Evolutionary conservation across 2,797 vertebrate genomes (phyloP), one percentile per base, ranked within the genome.

Genomic region (Platalea minor): DNA sequence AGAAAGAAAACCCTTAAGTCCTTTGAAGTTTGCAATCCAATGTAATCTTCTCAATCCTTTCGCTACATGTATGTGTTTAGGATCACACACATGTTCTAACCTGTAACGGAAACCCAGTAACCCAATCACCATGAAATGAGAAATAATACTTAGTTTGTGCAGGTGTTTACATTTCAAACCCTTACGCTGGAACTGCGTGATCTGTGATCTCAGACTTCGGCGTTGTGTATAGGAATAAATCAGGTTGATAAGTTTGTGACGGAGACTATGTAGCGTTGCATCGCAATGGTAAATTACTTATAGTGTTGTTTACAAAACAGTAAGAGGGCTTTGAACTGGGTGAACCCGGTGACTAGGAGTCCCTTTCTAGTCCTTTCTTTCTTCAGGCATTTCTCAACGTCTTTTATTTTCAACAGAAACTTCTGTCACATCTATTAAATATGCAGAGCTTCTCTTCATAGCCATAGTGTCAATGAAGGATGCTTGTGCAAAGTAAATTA

Each of bases 291-390:
- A 46, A 94, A 76, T 70, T 93, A 87, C 92, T 96, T 96, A 74
- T 53, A 57, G 81, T 53, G 77, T 69, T 94, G 93, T 92, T 96
- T 96, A 89, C 87, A 82, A 91, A 95, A 77, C 84, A 91, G 51
- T 45, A 41, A 74, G n/a, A 68, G 23, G 33, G 26, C 85, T 95
- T 87, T 85, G 81, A 88, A 87, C 95, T 28, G 65, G 24, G 31
- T 88, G 73, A 94, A 89, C 64, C 56, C 39, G n/a, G 51, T 31
- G 63, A 72, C 67, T 48, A 78, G 75, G 59, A 96, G 25, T 15
- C 75, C 53, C 65, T 75, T 91, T 89, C 91, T 69, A 89, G 51
- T 79, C 48, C 68, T 50, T 93, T 48, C 39, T 92, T 91, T 94
- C 79, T 70, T 17, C 31, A 78, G 85, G 54, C 68, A 2, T 94